Evolutionary conservation across 1,140 invertebrate genomes (phyloP).

Genomic region (Conopomorpha cramerella): DNA sequence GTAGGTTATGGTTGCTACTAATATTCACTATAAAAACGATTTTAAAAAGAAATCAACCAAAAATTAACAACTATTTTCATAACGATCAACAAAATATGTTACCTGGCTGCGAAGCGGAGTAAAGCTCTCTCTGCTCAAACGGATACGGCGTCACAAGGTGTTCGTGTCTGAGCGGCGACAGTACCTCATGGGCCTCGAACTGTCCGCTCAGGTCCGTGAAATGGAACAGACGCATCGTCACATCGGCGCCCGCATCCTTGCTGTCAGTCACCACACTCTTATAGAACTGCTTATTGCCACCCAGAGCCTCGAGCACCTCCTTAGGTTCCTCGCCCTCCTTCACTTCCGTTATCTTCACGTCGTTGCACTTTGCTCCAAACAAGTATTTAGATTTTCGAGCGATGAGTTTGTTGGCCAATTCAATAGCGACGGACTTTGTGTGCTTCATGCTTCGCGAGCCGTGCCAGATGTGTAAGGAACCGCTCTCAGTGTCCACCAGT

Average conservation of each 20-base stretch:
- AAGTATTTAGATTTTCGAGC: conserved; percentile 67
- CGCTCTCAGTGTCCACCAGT: conserved; percentile 69
- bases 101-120: conserved; percentile 85
- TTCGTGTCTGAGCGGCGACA: conserved; percentile 62
- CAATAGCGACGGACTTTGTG: conserved; percentile 64
- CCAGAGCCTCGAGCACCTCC: conserved; percentile 65
- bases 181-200: conserved; percentile 77
- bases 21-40: too few species aligned
- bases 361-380: conserved; percentile 52
- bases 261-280: conserved; percentile 50
- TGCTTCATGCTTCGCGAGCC: conserved; percentile 74
- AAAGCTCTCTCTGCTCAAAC: conserved; percentile 84
- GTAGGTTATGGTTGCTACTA: too few species aligned
- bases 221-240: conserved; percentile 78
- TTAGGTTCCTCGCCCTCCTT: conserved; percentile 69
- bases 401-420: conserved; percentile 65
- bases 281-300: conserved; percentile 64
- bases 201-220: conserved; percentile 76
- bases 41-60: too few species aligned
- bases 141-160: conserved; percentile 75
- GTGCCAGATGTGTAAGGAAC: conserved; percentile 79
- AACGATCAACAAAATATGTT: conserved; percentile 20
- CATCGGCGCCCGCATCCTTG: conserved; percentile 41
- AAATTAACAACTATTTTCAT: too few species aligned
- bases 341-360: conserved; percentile 70